Conservation (phyloP, 2,888 invertebrate genomes). For the Tridacna gigas region DNA sequence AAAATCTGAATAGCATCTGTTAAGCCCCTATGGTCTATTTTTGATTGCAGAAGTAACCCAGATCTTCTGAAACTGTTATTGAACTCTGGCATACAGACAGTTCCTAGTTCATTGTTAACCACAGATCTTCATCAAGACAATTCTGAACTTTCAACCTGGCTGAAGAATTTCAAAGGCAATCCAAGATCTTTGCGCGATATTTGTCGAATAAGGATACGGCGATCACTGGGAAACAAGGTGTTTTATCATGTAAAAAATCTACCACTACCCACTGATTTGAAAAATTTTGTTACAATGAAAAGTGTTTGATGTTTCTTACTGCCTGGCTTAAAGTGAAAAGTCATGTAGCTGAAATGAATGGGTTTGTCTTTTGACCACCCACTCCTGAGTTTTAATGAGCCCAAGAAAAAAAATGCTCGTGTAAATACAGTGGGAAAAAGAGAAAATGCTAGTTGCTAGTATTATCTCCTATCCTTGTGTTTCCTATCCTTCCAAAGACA, state of each 20-base stretch:
- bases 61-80: constrained; percentile 65
- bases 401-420: no score
- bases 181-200: constrained; percentile 64
- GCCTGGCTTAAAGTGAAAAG: no score
- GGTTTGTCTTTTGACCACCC: no score
- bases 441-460: no score
- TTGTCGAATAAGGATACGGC: constrained; percentile 66
- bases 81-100: constrained; percentile 66
- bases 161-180: constrained; percentile 60
- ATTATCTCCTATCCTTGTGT: no score
- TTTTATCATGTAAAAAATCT: constrained; percentile 51
- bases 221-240: constrained; percentile 68
- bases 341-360: no score
- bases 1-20: not conserved
- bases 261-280: constrained; percentile 64
- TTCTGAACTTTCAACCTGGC: constrained; percentile 61
- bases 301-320: constrained; percentile 13
- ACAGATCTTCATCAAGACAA: constrained; percentile 56
- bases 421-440: no score
- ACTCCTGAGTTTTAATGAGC: no score
- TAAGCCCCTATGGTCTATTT: not conserved
- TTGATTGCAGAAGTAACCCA: constrained; percentile 54
- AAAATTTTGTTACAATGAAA: constrained; percentile 63
- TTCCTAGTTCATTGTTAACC: constrained; percentile 55
- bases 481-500: no score